Percentiles rank a stretch among this genome's conserved stretches.
phyloP scores from a whole-genome alignment of 2,113 vertebrate genomes.

The Cyprinodon variegatus region DNA sequence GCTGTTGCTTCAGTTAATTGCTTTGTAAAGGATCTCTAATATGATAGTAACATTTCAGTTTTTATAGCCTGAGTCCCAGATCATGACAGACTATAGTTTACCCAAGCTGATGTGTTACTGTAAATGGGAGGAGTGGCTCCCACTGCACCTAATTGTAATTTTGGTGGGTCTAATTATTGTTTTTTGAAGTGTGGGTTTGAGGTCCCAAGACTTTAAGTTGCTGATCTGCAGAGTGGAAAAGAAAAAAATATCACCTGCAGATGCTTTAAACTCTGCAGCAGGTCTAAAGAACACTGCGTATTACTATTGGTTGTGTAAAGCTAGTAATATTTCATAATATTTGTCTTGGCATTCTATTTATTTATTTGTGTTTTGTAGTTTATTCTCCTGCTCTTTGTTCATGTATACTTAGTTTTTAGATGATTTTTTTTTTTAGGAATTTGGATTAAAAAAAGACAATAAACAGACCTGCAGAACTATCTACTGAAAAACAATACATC shows the following conservation, averaged over 20 bases:
- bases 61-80: neutral
- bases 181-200: conserved; percentile 37
- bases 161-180: conserved; percentile 70
- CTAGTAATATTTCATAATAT: neutral
- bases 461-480: neutral
- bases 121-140: conserved; percentile 31
- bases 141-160: conserved; percentile 59
- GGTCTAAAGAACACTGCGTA: neutral
- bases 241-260: neutral
- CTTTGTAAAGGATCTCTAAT: neutral
- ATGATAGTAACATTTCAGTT: neutral
- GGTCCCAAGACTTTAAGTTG: conserved; percentile 35
- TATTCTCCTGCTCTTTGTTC: too few species aligned
- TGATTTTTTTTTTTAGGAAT: too few species aligned
- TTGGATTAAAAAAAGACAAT: neutral
- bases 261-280: neutral
- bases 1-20: neutral
- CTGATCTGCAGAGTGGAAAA: conserved; percentile 33
- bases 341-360: neutral
- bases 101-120: conserved; percentile 23
- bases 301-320: neutral
- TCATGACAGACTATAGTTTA: conserved; percentile 43
- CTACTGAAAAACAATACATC: neutral
- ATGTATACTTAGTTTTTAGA: too few species aligned
- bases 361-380: too few species aligned